A percentile compares a stretch with the other conserved stretches of the same genome.
These are phyloP conservation scores for Cerastis leucographa DNA, from an alignment of 2,888 invertebrate species.

Conservation along the genomic window DNA sequence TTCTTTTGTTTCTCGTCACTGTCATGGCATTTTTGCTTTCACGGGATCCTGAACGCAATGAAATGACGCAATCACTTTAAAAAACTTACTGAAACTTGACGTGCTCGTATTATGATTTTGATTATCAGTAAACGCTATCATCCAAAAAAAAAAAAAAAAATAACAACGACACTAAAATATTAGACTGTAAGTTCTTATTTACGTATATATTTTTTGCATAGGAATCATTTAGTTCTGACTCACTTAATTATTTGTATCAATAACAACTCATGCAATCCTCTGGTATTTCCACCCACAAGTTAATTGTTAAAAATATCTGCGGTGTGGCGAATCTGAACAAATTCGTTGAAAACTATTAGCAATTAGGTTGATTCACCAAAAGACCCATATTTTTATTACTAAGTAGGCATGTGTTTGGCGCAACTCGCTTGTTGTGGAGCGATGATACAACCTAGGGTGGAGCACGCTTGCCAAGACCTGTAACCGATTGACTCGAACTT, in stretches of 20 bases:
- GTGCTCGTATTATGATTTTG: background rate
- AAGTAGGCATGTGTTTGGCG: no score
- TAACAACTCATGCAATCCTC: constrained; percentile 17
- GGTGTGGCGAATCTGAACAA: constrained; percentile 28
- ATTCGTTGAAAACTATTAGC: constrained; percentile 37
- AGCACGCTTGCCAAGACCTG: no score
- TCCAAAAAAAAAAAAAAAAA: background rate
- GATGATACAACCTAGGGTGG: no score
- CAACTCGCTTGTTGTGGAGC: no score
- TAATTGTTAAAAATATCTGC: constrained; percentile 21
- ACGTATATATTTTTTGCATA: background rate
- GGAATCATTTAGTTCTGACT: constrained; percentile 15
- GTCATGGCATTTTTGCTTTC: background rate
- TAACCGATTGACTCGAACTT: no score
- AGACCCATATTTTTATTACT: background rate
- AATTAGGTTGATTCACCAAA: constrained; percentile 32
- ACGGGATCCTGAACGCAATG: background rate
- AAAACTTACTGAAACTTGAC: background rate
- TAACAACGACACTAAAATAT: background rate
- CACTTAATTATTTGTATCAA: constrained; percentile 33
- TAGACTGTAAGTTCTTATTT: no score
- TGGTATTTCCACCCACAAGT: constrained; percentile 3
- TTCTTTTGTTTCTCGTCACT: no score
- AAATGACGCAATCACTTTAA: background rate
- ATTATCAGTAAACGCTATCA: background rate